Conservation (phyloP, 2,113 vertebrate genomes). For the Boleophthalmus pectinirostris region DNA sequence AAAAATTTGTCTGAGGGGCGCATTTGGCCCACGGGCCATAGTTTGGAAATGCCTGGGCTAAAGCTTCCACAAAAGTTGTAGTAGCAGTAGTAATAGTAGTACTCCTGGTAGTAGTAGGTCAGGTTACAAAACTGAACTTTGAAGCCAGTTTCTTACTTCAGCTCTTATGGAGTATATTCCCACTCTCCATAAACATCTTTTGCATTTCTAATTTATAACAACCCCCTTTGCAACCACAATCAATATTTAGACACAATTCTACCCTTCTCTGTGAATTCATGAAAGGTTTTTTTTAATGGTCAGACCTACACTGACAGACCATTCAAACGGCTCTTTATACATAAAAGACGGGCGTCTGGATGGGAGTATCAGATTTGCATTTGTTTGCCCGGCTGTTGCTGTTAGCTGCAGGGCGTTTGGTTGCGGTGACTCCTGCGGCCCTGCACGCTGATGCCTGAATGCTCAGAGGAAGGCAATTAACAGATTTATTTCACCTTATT, state of each 20-base stretch:
- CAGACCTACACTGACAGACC: neutral
- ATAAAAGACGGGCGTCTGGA: constrained; percentile 22
- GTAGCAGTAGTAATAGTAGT: no score
- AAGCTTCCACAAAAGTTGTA: no score
- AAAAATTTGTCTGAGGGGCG: no score
- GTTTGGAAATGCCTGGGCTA: no score
- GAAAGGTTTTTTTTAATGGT: neutral
- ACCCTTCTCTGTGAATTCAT: neutral
- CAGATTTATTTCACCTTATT: constrained; percentile 23
- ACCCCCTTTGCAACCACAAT: neutral
- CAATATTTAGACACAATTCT: neutral
- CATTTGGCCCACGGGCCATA: no score
- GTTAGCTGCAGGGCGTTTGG: constrained; percentile 44
- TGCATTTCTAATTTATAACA: neutral
- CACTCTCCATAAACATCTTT: no score
- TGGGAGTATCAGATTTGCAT: constrained; percentile 45
- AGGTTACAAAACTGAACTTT: no score
- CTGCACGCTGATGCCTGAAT: constrained; percentile 11
- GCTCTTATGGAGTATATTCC: no score
- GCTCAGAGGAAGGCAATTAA: constrained; percentile 19
- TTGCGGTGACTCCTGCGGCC: constrained; percentile 19
- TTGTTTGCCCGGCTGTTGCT: constrained; percentile 44
- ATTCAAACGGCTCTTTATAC: neutral
- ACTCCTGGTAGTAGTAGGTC: no score
- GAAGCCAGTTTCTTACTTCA: neutral